Conservation (phyloP, 2,888 invertebrate genomes). For the Miltochrista miniata region DNA sequence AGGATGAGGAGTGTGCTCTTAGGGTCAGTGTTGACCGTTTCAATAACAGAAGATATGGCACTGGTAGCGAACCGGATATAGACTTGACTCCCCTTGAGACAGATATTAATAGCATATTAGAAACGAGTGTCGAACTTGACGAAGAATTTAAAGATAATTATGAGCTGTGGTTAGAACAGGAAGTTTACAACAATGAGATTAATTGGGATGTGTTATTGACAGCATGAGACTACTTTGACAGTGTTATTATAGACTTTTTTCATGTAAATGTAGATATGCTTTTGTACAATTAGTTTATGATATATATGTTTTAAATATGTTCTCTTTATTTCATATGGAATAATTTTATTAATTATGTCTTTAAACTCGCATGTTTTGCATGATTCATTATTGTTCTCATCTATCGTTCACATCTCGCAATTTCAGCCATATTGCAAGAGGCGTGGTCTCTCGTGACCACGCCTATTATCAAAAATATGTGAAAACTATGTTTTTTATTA, state of each 20-base stretch:
- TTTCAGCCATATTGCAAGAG: no score
- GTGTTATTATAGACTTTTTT: constrained; percentile 14
- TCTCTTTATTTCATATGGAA: constrained; percentile 27
- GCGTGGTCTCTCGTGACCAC: no score
- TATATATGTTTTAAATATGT: constrained; percentile 30
- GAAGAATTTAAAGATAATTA: constrained; percentile 97
- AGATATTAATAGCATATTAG: constrained; percentile 91
- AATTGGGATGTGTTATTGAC: constrained; percentile 87
- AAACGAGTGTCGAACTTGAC: constrained; percentile 91
- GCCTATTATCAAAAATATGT: no score
- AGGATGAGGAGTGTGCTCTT: constrained; percentile 98
- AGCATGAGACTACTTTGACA: constrained; percentile 41
- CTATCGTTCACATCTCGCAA: no score
- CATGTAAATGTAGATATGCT: constrained; percentile 24
- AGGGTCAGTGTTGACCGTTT: constrained; percentile 97
- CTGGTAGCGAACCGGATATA: constrained; percentile 78
- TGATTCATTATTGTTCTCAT: neutral
- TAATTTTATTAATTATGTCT: constrained; percentile 33
- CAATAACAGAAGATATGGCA: constrained; percentile 94
- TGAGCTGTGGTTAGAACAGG: constrained; percentile 97
- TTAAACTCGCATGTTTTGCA: constrained; percentile 25
- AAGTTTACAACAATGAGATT: constrained; percentile 94
- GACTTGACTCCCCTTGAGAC: constrained; percentile 89
- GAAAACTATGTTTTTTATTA: no score
- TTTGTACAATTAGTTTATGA: constrained; percentile 48